Evolutionary conservation across 2,888 invertebrate genomes (phyloP).

Genomic region (Chamaedrilus cognettii): DNA sequence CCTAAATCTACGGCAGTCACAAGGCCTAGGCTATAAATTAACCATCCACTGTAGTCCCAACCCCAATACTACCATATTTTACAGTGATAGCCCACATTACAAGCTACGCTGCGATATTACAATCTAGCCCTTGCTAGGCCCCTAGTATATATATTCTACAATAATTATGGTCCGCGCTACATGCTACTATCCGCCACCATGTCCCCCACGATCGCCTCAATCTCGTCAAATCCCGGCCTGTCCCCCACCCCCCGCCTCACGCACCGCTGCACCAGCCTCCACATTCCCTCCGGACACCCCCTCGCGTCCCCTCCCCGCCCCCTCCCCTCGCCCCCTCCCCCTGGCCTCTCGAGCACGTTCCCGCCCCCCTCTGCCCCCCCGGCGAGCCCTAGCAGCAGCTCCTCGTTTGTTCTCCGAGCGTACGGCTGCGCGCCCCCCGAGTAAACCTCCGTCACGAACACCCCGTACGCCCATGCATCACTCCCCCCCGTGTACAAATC

Average conservation of each 20-base stretch:
- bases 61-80: no score
- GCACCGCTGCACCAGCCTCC: slow-evolving; percentile 52
- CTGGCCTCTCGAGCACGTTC: slow-evolving; percentile 29
- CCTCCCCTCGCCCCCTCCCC: no score
- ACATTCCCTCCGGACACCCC: slow-evolving; percentile 52
- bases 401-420: slow-evolving; percentile 75
- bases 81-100: no score
- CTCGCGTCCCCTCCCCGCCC: slow-evolving; percentile 46
- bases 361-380: not conserved
- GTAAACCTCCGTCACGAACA: slow-evolving; percentile 89
- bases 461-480: slow-evolving; percentile 89
- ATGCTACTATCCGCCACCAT: no score
- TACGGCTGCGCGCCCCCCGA: slow-evolving; percentile 78
- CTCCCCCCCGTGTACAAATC: slow-evolving; percentile 92
- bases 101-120: no score
- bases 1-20: no score
- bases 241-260: slow-evolving; percentile 53
- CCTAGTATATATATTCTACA: no score
- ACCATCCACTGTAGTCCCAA: no score
- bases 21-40: no score
- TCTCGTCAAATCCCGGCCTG: slow-evolving; percentile 59
- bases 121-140: no score
- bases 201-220: slow-evolving; percentile 41
- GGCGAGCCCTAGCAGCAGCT: slow-evolving; percentile 61
- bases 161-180: no score